Conservation (phyloP, 2,797 vertebrate species). For the Todus mexicanus region DNA sequence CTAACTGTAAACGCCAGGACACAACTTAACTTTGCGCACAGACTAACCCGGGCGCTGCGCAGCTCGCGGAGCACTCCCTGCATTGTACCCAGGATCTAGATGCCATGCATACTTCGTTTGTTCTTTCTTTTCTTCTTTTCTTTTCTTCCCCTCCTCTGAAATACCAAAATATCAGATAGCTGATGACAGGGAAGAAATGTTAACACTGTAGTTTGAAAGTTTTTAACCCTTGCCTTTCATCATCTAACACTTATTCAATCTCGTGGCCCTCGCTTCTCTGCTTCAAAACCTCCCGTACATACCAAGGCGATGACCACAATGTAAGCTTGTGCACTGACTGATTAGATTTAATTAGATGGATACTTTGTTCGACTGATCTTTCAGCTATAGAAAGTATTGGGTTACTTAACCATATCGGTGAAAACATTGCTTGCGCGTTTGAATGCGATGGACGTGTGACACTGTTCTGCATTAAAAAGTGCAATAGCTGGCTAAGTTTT, state of each 20-base stretch:
- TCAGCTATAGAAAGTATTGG: conserved; percentile 62
- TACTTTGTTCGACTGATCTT: conserved; percentile 67
- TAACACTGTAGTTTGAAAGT: conserved; percentile 55
- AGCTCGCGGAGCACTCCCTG: neutral
- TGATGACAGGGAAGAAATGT: conserved; percentile 66
- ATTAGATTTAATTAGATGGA: conserved; percentile 70
- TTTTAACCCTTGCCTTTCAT: conserved; percentile 70
- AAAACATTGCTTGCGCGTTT: conserved; percentile 33
- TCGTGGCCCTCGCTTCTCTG: conserved; percentile 36
- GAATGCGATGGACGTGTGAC: conserved; percentile 12
- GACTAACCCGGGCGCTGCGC: neutral
- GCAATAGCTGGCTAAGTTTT: conserved; percentile 28
- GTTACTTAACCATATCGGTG: conserved; percentile 55
- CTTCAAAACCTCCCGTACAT: conserved; percentile 56
- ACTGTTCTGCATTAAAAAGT: neutral
- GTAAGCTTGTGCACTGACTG: conserved; percentile 65
- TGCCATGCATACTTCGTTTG: conserved; percentile 18
- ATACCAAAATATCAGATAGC: conserved; percentile 66
- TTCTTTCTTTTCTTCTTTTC: conserved; percentile 38
- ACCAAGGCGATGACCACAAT: conserved; percentile 68
- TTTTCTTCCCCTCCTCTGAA: neutral
- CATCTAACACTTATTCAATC: conserved; percentile 48
- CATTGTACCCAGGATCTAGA: conserved; percentile 21
- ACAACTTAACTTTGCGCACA: neutral
- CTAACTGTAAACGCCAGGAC: neutral